Evolutionary conservation across 2,113 vertebrate species (phyloP), one percentile per base, ranked within the genome.

Genomic region (Oncorhynchus tshawytscha): DNA sequence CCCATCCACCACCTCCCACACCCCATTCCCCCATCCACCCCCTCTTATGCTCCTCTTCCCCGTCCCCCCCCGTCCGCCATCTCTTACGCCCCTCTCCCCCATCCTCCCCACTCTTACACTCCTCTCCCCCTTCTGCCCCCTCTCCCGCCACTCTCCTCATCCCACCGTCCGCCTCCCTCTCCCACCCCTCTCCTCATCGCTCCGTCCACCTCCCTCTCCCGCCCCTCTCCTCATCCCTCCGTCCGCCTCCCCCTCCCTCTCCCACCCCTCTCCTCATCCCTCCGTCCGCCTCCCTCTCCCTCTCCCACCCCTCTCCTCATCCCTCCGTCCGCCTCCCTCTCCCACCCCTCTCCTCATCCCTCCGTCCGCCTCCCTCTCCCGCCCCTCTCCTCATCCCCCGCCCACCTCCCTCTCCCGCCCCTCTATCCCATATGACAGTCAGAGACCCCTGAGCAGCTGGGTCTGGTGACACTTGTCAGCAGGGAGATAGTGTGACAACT

Each of bases 391-490:
- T 20, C 51, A 39, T 72, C 49, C 57, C 65, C 8, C 6, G 1
- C 64, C 51, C 8, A 20, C 59, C 20, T n/a, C 45, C 45, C 24
- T 7, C 29, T 62, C 48, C 48, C 60, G 57, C 74, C 71, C 78
- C 75, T 75, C 76, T 81, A 80, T 77, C 83, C 76, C 85, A 1
- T 29, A 70, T 48, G 76, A 85, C 88, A 87, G 82, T 5, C 76
- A 80, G 78, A 83, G 76, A 74, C 71, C 80, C 87, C 82, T 15
- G 16, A 88, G 89, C 85, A 88, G 85, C 84, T 85, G 74, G 51
- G 84, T 83, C 31, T 79, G 81, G 87, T 75, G 89, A 90, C 79
- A 84, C 88, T 90, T 93, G 91, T 91, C 92, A 89, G 84, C 77
- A 25, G 79, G 7, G 75, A 71, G 82, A 86, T 85, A 24, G 12